Percentiles rank a stretch among this genome's conserved stretches.
Evolutionary conservation across 2,888 invertebrate genomes (phyloP).

Genomic region (Drosophila imparisetae): DNA sequence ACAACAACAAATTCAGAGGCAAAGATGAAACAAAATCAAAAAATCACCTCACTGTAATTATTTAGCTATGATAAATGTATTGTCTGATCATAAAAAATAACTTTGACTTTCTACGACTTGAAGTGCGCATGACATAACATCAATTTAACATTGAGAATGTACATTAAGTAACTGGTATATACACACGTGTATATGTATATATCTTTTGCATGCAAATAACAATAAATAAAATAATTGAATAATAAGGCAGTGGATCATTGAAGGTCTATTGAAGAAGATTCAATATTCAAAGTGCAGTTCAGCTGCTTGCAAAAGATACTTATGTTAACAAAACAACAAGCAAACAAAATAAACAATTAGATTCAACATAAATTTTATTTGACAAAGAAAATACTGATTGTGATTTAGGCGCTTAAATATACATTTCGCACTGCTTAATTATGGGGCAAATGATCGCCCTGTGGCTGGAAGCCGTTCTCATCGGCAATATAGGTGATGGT

Average conservation of each 20-base stretch:
- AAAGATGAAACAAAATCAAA: constrained; percentile 21
- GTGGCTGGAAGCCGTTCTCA: constrained; percentile 86
- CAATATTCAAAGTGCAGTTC: background rate
- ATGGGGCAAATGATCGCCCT: constrained; percentile 82
- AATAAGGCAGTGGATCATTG: background rate
- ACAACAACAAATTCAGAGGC: constrained; percentile 2
- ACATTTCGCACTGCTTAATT: constrained; percentile 33
- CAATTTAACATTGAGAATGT: background rate
- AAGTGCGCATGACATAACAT: constrained; percentile 6
- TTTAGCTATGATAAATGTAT: constrained; percentile 30
- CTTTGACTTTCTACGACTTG: constrained; percentile 29
- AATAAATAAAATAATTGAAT: background rate
- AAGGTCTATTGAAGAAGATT: background rate
- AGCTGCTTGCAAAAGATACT: background rate
- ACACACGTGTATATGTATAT: background rate
- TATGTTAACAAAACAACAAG: background rate
- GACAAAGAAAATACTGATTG: constrained; percentile 25
- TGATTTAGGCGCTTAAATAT: background rate
- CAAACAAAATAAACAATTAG: background rate
- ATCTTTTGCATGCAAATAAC: background rate
- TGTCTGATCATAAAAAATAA: background rate
- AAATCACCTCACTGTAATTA: constrained; percentile 36
- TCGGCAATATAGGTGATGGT: constrained; percentile 86
- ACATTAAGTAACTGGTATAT: background rate
- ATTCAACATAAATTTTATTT: constrained; percentile 4